A percentile compares a stretch with the other conserved stretches of the same genome.
phyloP scores from a whole-genome alignment of 2,113 vertebrate genomes.

The Grammomys dolichurus region DNA sequence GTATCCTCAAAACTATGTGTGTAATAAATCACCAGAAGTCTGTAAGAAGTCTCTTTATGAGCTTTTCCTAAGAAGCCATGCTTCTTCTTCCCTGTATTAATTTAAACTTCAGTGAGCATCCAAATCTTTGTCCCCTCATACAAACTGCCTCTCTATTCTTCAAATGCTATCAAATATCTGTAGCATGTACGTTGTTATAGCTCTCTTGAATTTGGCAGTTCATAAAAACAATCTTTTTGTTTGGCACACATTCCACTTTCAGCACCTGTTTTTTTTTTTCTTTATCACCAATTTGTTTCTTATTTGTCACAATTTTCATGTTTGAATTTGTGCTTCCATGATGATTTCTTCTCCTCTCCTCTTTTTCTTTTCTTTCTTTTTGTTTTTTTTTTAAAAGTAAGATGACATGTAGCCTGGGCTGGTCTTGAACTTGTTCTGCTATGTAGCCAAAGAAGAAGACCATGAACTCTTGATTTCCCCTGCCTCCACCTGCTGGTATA shows the following conservation, averaged over 20 bases:
- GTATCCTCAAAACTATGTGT: not conserved
- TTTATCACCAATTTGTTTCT: not conserved
- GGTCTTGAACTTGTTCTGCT: not conserved
- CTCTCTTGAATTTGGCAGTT: slow-evolving; percentile 45
- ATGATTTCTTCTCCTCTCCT: not conserved
- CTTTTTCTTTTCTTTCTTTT: too few species aligned
- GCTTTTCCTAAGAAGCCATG: slow-evolving; percentile 45
- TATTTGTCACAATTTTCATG: not conserved
- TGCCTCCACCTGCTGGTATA: not conserved
- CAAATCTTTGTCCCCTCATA: slow-evolving; percentile 7
- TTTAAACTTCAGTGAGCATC: slow-evolving; percentile 46
- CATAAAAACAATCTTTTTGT: not conserved
- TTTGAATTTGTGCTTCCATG: slow-evolving; percentile 19
- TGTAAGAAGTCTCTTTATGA: slow-evolving; percentile 37
- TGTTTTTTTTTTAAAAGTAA: not conserved
- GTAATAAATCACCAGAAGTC: slow-evolving; percentile 17
- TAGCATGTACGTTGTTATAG: slow-evolving; percentile 34
- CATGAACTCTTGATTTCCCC: not conserved
- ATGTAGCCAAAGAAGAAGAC: too few species aligned
- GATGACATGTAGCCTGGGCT: not conserved
- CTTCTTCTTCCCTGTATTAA: slow-evolving; percentile 52
- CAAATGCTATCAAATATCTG: slow-evolving; percentile 47
- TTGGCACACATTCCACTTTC: not conserved
- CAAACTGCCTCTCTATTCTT: slow-evolving; percentile 54
- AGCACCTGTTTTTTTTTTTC: slow-evolving; percentile 16